phyloP scores from a whole-genome alignment of 1,140 invertebrate species.

The Temnothorax nylanderi region DNA sequence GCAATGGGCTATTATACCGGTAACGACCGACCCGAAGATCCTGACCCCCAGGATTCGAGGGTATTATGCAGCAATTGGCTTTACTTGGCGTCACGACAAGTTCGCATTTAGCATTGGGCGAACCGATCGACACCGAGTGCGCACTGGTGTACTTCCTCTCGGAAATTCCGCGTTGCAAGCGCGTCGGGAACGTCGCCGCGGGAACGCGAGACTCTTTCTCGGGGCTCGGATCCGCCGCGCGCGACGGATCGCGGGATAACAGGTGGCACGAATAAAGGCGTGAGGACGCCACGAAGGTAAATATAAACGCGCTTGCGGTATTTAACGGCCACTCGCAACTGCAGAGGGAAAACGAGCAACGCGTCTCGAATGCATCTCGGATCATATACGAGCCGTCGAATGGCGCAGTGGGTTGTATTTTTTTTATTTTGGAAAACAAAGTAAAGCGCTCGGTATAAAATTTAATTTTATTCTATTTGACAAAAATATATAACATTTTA shows the following conservation, averaged over 20 bases:
- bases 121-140: background rate
- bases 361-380: background rate
- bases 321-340: constrained; percentile 15
- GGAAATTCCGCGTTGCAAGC: constrained; percentile 45
- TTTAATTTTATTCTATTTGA: background rate
- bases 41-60: too few species aligned
- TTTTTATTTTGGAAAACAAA: background rate
- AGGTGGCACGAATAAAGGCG: constrained; percentile 44
- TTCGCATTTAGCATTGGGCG: constrained; percentile 53
- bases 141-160: constrained; percentile 3
- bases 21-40: background rate
- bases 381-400: background rate
- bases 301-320: constrained; percentile 28
- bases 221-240: background rate
- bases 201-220: constrained; percentile 21
- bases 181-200: constrained; percentile 26
- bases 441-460: background rate
- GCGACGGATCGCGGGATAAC: constrained; percentile 3
- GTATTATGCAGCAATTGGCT: constrained; percentile 68
- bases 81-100: constrained; percentile 70
- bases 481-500: background rate
- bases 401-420: background rate
- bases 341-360: background rate
- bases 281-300: background rate
- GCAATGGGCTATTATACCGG: constrained; percentile 13